Conservation (phyloP, 2,797 vertebrate species). For the Avahi laniger region DNA sequence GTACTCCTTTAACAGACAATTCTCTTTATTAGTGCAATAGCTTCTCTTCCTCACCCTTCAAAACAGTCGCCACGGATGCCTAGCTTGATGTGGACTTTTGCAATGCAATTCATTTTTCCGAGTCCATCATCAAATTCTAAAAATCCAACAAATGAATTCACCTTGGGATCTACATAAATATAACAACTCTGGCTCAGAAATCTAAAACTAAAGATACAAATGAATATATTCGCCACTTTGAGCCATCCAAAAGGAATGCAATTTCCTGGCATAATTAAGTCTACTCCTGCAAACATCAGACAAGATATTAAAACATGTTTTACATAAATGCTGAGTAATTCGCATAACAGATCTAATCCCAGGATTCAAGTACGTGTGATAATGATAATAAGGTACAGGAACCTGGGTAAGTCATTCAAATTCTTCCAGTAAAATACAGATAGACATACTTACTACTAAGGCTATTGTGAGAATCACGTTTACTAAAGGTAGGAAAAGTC, state of each 20-base stretch:
- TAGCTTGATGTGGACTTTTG: neutral
- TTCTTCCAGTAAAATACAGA: neutral
- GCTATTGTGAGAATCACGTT: neutral
- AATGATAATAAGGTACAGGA: neutral
- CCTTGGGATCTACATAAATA: neutral
- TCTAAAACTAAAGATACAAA: neutral
- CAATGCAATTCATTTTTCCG: neutral
- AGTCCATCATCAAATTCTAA: neutral
- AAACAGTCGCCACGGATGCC: neutral
- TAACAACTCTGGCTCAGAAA: neutral
- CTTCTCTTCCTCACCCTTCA: neutral
- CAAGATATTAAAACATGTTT: conserved; percentile 37
- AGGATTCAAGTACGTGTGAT: neutral
- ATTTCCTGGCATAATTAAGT: conserved; percentile 45
- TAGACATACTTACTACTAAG: neutral
- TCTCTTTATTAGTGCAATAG: neutral
- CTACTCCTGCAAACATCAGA: conserved; percentile 13
- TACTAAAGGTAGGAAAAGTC: neutral
- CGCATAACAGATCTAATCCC: neutral
- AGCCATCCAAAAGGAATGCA: neutral
- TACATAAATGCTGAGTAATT: neutral
- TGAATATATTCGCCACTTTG: neutral
- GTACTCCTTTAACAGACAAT: neutral
- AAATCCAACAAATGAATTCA: neutral
- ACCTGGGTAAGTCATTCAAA: neutral